A percentile compares a stretch with the other conserved stretches of the same genome.
Conservation (phyloP, 2,797 vertebrate species). For the Leptatherina wallacei region DNA sequence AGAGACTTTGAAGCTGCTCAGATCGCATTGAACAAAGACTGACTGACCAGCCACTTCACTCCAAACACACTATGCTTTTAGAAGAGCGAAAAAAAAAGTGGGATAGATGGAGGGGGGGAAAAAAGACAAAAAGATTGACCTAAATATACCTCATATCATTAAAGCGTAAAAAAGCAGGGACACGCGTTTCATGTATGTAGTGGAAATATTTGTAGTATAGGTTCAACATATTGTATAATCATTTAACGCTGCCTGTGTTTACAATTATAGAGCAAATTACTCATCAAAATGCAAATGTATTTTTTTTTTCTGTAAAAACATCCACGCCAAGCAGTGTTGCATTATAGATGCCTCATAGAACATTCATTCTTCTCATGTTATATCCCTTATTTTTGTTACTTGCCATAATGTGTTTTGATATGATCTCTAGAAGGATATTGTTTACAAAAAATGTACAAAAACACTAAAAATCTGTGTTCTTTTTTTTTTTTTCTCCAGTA, state of each 20-base stretch:
- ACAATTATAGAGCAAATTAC: slow-evolving; percentile 83
- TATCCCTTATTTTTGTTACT: slow-evolving; percentile 86
- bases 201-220: slow-evolving; percentile 90
- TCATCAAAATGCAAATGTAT: slow-evolving; percentile 80
- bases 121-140: slow-evolving; percentile 84
- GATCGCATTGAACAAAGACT: slow-evolving; percentile 82
- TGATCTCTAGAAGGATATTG: slow-evolving; percentile 88
- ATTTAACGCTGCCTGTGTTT: slow-evolving; percentile 94
- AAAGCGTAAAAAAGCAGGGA: slow-evolving; percentile 86
- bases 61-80: slow-evolving; percentile 84
- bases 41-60: slow-evolving; percentile 78
- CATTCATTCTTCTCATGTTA: slow-evolving; percentile 78
- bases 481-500: slow-evolving; percentile 70
- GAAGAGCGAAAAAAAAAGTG: slow-evolving; percentile 59
- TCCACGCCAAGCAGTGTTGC: slow-evolving; percentile 87
- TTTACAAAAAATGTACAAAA: slow-evolving; percentile 90
- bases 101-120: slow-evolving; percentile 30
- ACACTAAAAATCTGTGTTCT: slow-evolving; percentile 86
- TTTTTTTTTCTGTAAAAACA: slow-evolving; percentile 78
- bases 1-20: slow-evolving; percentile 81
- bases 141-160: slow-evolving; percentile 90
- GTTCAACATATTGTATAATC: slow-evolving; percentile 94
- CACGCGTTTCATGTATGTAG: slow-evolving; percentile 88
- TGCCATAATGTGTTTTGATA: slow-evolving; percentile 88
- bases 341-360: slow-evolving; percentile 84